Conservation (phyloP, 1,140 invertebrate genomes). For the Forficula auricularia region DNA sequence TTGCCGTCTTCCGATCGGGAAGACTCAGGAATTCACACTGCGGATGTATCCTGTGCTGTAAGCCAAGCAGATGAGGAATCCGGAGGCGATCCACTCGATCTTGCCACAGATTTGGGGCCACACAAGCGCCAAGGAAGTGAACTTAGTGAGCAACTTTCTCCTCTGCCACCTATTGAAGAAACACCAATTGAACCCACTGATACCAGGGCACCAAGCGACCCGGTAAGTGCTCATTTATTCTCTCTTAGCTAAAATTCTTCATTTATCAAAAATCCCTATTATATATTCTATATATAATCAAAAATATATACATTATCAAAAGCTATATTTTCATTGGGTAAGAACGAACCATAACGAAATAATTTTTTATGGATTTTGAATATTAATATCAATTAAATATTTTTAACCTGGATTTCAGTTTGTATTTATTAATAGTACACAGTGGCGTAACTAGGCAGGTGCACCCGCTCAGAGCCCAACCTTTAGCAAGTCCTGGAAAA, state of each 20-base stretch:
- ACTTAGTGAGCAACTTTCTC: neutral
- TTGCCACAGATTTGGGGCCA: slow-evolving; percentile 14
- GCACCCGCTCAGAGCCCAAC: no score
- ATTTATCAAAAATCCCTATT: no score
- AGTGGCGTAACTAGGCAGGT: no score
- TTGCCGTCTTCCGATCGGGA: slow-evolving; percentile 41
- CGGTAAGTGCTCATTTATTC: no score
- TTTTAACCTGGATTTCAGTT: no score
- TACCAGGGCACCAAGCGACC: no score
- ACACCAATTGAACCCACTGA: neutral
- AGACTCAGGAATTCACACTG: slow-evolving; percentile 65
- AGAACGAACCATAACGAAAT: no score
- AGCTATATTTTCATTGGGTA: neutral
- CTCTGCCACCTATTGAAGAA: neutral
- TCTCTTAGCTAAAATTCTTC: no score
- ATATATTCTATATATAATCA: neutral
- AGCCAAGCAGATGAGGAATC: slow-evolving; percentile 44
- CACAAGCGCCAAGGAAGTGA: slow-evolving; percentile 9
- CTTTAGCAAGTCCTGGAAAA: no score
- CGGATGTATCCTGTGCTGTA: slow-evolving; percentile 55
- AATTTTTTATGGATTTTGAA: no score
- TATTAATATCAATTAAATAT: no score
- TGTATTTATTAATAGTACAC: no score
- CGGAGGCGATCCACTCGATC: slow-evolving; percentile 2
- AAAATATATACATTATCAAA: neutral